Evolutionary conservation across 2,797 vertebrate species (phyloP).

Genomic region (Gallirallus australis): DNA sequence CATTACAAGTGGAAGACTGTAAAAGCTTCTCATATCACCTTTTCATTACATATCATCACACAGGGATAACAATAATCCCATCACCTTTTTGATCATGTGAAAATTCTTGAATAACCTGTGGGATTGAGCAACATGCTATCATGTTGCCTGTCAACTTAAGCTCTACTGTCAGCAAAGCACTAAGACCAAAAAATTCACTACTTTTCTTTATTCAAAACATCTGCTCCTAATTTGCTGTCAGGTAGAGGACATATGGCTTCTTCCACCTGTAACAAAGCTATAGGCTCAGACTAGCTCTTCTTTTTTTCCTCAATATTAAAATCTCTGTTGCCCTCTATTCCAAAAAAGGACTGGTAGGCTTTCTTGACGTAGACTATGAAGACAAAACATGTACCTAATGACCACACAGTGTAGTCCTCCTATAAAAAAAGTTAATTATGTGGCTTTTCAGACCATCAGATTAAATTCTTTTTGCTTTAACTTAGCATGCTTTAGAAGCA

Average conservation of each 20-base stretch:
- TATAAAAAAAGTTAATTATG: neutral
- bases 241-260: neutral
- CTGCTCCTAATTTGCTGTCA: neutral
- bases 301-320: neutral
- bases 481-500: neutral
- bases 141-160: neutral
- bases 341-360: neutral
- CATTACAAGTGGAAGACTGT: neutral
- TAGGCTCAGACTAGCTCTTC: neutral
- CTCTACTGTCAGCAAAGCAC: neutral
- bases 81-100: neutral
- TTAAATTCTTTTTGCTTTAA: neutral
- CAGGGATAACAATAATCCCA: neutral
- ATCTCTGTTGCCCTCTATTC: neutral
- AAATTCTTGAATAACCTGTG: neutral
- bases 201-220: neutral
- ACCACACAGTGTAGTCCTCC: neutral
- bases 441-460: neutral
- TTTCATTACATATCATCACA: neutral
- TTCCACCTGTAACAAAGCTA: neutral
- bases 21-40: neutral
- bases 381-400: neutral
- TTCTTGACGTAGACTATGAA: neutral
- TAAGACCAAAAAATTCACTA: neutral
- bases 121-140: neutral